Evolutionary conservation across 2,797 vertebrate species (phyloP), one percentile per base, ranked within the genome.

Genomic region (Chrosomus eos): DNA sequence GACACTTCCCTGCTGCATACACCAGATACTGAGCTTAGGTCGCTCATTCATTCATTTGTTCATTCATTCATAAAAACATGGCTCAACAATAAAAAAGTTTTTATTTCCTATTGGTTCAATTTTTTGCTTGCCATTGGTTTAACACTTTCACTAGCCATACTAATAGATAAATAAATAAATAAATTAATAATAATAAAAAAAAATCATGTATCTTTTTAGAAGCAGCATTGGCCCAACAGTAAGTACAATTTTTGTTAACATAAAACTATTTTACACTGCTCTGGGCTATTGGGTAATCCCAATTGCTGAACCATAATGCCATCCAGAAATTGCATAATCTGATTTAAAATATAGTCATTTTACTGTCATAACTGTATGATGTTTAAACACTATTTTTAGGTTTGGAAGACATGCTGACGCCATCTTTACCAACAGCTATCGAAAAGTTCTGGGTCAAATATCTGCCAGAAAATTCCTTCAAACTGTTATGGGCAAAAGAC

Each of bases 341-440:
- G 19, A 21, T 3, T 31, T 82, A 10, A 43, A 43, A 40, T 80
- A 9, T 31, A 82, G 18, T 43, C 26, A 33, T 82, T 7, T 62
- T 33, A 4, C 3, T 72, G 18, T 40, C 13, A 40, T 31, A 60
- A 60, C 66, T 45, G 4, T 73, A 31, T 83, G 8, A 64, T 36
- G 26, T 64, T 51, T 40, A 48, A 51, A 36, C 33, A 26, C 16
- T 55, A 55, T n/a, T 62, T 16, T 51, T 74, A 99, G 98, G 92
- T 94, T 89, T 71, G 96, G 94, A 82, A 96, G 98, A 85, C 96
- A 99, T 0, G 97, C 97, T 1, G 97, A 99, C 0, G 97, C 97
- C 91, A 96, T 99, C 91, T 99, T 99, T 87, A 98, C 96, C 0
- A 97, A 97, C 91, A 96, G 95, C 90, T 99, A 98, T 93, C 95